Evolutionary conservation across 2,888 invertebrate species (phyloP).

Genomic region (Timandra comae): DNA sequence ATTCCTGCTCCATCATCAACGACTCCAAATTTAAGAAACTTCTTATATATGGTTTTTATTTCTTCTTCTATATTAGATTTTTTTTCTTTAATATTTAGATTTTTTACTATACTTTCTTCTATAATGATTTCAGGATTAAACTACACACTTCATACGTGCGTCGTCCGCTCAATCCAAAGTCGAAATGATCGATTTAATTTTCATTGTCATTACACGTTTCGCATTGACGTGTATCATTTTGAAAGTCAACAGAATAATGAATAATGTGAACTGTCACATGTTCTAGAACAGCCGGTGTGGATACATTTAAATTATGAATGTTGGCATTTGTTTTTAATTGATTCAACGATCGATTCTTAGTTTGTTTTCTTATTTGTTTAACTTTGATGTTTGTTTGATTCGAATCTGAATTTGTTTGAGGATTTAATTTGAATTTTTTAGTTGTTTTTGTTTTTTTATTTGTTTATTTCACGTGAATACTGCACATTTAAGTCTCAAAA

Average conservation of each 20-base stretch:
- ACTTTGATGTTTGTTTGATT: too few relatives aligned
- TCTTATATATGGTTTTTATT: too few relatives aligned
- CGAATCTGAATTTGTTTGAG: too few relatives aligned
- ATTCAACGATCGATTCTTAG: slow-evolving; percentile 25
- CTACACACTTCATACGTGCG: slow-evolving; percentile 40
- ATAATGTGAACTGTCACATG: slow-evolving; percentile 50
- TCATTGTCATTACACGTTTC: slow-evolving; percentile 41
- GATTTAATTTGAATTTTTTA: too few relatives aligned
- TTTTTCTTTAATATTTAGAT: background rate
- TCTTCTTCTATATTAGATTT: background rate
- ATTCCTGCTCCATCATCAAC: too few relatives aligned
- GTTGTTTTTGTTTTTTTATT: too few relatives aligned
- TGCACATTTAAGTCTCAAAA: too few relatives aligned
- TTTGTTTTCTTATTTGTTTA: slow-evolving; percentile 26
- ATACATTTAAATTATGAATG: slow-evolving; percentile 56
- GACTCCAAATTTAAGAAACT: too few relatives aligned
- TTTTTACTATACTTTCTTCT: background rate
- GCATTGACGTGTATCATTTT: slow-evolving; percentile 58
- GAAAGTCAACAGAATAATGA: slow-evolving; percentile 38
- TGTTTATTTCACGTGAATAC: too few relatives aligned
- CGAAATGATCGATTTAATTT: slow-evolving; percentile 56
- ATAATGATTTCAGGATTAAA: background rate
- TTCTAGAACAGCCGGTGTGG: slow-evolving; percentile 38
- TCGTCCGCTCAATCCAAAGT: slow-evolving; percentile 22
- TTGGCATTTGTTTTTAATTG: slow-evolving; percentile 19